Evolutionary conservation across 2,888 invertebrate species (phyloP), one percentile per base, ranked within the genome.

Genomic region (Dioctria linearis): DNA sequence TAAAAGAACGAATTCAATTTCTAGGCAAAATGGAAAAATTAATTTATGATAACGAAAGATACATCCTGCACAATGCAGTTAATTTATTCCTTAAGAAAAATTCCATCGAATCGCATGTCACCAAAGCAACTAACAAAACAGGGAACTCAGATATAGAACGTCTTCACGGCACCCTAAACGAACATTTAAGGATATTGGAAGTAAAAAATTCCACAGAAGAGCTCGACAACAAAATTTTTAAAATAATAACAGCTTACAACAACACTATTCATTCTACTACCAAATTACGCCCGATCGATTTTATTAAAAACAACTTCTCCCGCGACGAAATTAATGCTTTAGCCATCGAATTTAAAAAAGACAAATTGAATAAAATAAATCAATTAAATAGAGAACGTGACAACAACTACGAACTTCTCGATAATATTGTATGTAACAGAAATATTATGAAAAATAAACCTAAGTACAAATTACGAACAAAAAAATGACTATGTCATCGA

Each of bases 21-120:
- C 57, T 73, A 25, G 80, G 81, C 59, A 81, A 81, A 81, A 73
- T 75, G 11, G 69, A 73, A 8, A 80, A 82, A 80, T 5, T 82
- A 5, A 25, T 80, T 49, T 79, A 61, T 39, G 82, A 78, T 43
- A 73, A 67, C n/a, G 78, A 80, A 13, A 61, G 13, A 11, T 69
- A 61, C 4, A 73, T 71, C 5, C 57, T 63, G 3, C 78, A 81
- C 25, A 78, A 37, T 69, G n/a, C 42, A n/a, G 63, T 79, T 3
- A 51, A 25, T 59, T 43, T 67, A 51, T 79, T 79, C 46, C 51
- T 79, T 2, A n/a, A 69, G 63, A 65, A 80, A 49, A 80, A 80
- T 11, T 5, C 43, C 4, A 80, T 76, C 40, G 54, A 65, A 5
- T 63, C 75, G 6, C 82, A 82, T 42, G 3, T 69, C 13, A 82